A percentile compares a stretch with the other conserved stretches of the same genome.
Evolutionary conservation across 2,797 vertebrate species (phyloP).

Genomic region (Otolemur crassicaudatus): DNA sequence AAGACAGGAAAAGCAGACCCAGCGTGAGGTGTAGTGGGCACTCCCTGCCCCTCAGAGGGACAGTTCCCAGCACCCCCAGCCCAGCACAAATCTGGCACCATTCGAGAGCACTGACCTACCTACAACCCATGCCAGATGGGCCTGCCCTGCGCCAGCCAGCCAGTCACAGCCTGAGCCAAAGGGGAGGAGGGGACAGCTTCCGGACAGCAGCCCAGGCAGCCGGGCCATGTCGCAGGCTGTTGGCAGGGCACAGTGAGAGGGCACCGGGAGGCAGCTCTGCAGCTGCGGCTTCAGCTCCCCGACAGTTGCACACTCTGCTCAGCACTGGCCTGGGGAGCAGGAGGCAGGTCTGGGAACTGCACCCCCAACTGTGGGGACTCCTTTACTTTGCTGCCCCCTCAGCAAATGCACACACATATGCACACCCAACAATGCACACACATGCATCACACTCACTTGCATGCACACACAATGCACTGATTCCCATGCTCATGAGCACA

Average conservation of each 20-base stretch:
- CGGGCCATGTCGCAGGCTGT: not conserved
- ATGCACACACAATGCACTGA: not conserved
- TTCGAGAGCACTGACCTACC: constrained; percentile 74
- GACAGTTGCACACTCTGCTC: not conserved
- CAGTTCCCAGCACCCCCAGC: not conserved
- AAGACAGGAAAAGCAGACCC: not conserved
- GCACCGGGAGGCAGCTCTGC: not conserved
- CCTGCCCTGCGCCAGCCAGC: constrained; percentile 24
- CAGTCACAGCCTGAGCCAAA: constrained; percentile 30
- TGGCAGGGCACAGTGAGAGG: not conserved
- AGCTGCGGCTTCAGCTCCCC: not conserved
- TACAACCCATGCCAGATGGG: constrained; percentile 76
- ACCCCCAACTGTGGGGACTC: no score
- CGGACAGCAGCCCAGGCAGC: not conserved
- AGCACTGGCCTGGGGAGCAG: not conserved
- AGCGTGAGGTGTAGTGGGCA: accelerated
- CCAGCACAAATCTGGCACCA: not conserved
- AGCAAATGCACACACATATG: not conserved
- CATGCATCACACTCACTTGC: not conserved
- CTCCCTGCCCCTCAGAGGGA: not conserved
- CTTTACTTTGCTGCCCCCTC: no score
- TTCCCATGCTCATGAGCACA: not conserved
- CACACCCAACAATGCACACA: not conserved
- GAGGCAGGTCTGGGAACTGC: not conserved
- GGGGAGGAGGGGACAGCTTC: constrained; percentile 39